phyloP scores from a whole-genome alignment of 2,797 vertebrate species.

The Podargus strigoides region DNA sequence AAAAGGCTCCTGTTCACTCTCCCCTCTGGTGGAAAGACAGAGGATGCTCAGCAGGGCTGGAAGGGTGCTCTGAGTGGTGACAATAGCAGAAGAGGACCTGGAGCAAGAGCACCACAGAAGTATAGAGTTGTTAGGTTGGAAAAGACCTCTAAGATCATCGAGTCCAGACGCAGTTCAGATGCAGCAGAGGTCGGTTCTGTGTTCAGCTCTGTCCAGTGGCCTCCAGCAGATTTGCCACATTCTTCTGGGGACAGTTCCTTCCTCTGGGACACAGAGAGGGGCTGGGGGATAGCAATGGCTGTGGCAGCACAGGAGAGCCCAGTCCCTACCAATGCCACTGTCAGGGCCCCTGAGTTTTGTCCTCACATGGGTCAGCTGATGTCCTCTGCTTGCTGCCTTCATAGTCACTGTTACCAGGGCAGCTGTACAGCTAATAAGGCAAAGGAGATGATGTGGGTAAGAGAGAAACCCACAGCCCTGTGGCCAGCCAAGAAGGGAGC shows the following conservation, averaged over 20 bases:
- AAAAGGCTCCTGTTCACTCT: background rate
- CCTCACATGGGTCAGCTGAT: background rate
- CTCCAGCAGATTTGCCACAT: background rate
- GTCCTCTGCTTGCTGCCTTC: background rate
- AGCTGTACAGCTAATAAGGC: background rate
- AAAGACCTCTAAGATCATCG: background rate
- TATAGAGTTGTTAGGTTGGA: background rate
- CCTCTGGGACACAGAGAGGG: background rate
- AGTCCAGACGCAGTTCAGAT: rapidly evolving
- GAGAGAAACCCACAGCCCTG: background rate
- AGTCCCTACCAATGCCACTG: background rate
- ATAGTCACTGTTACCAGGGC: rapidly evolving
- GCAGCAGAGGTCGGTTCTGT: background rate
- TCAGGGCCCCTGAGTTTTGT: background rate
- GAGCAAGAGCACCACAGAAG: background rate
- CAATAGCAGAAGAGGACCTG: background rate
- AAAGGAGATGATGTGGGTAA: background rate
- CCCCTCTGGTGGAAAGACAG: background rate
- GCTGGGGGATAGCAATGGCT: background rate
- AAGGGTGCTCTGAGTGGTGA: background rate
- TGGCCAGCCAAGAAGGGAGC: background rate
- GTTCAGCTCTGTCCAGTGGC: background rate
- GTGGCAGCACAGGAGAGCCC: background rate
- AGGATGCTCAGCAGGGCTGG: background rate
- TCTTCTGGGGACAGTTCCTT: background rate